Percentiles rank a stretch among this genome's conserved stretches.
Conservation (phyloP, 2,797 vertebrate species). For the Hippopotamyrus pictus region DNA sequence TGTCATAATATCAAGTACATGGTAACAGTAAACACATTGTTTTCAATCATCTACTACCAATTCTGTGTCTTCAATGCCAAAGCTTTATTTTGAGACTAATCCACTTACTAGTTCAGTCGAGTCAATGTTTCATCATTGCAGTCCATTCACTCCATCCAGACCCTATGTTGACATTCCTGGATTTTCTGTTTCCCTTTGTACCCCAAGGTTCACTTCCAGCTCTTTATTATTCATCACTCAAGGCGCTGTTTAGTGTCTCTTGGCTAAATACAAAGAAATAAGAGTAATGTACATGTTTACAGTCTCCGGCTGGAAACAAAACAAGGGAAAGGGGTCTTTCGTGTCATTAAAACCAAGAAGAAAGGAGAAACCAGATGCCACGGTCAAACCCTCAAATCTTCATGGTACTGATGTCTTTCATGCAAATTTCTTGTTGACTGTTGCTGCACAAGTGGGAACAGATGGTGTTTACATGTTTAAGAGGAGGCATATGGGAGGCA, state of each 20-base stretch:
- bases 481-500: slow-evolving; percentile 8
- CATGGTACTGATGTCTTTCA: not conserved
- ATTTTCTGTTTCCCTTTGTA: not conserved
- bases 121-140: not conserved
- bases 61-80: not conserved
- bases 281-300: not conserved
- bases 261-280: not conserved
- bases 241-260: not conserved
- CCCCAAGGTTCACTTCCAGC: not conserved
- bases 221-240: not conserved
- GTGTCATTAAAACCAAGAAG: not conserved
- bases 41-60: not conserved
- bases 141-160: not conserved
- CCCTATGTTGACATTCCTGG: not conserved
- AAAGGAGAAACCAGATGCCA: not conserved
- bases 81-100: not conserved
- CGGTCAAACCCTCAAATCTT: not conserved
- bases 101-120: not conserved
- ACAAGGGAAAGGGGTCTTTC: not conserved
- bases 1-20: not conserved
- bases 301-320: not conserved
- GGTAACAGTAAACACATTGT: not conserved
- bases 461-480: slow-evolving; percentile 2
- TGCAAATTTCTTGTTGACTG: not conserved
- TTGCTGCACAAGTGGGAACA: slow-evolving; percentile 3